phyloP scores from a whole-genome alignment of 2,113 vertebrate species.

The Tupaia tana region DNA sequence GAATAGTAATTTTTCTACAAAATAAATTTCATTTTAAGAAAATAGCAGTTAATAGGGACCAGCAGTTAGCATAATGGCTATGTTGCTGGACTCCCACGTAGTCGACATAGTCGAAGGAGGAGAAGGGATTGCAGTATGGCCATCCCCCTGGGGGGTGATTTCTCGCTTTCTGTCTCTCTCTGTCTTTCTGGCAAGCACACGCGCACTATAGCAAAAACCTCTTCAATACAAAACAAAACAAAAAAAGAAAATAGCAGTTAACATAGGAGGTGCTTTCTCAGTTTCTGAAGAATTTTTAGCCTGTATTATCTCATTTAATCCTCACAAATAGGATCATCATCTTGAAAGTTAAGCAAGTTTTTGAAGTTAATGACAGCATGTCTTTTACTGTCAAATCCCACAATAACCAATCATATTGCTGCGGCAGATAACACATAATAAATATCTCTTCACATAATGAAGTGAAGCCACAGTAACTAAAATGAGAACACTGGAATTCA shows the following conservation, averaged over 20 bases:
- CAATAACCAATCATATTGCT: not conserved
- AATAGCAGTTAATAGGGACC: not conserved
- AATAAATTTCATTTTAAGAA: slow-evolving; percentile 18
- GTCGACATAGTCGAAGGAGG: too few species aligned
- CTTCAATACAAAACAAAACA: too few species aligned
- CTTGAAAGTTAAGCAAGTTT: not conserved
- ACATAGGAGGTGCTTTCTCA: not conserved
- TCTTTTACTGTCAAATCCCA: not conserved
- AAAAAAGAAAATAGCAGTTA: not conserved
- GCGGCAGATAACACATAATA: not conserved
- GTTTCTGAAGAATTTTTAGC: not conserved
- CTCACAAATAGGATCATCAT: not conserved
- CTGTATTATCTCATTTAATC: not conserved
- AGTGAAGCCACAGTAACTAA: not conserved
- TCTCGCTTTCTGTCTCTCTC: too few species aligned
- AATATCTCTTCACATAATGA: not conserved
- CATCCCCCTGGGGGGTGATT: too few species aligned
- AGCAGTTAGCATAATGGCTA: too few species aligned
- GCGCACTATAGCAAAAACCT: too few species aligned
- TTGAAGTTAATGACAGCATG: not conserved
- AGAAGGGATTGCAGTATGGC: too few species aligned
- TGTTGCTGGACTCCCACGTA: too few species aligned
- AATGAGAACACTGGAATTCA: not conserved
- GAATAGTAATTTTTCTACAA: not conserved
- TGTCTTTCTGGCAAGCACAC: too few species aligned